Conservation (phyloP, 2,888 invertebrate genomes). For the Ellobium chinense region DNA sequence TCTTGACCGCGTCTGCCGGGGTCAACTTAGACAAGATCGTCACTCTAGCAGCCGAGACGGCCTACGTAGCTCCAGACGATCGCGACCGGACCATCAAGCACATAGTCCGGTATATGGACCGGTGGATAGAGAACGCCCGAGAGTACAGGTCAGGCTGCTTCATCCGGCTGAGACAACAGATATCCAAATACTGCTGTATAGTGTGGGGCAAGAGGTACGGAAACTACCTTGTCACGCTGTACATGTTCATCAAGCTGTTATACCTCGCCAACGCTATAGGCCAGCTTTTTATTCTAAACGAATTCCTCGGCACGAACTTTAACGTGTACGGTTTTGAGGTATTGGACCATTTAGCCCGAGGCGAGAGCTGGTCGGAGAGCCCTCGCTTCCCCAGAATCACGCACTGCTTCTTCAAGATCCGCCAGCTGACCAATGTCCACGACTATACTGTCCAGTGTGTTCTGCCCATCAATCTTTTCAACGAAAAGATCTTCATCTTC, state of each 20-base stretch:
- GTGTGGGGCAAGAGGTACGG: constrained; percentile 79
- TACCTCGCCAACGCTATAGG: constrained; percentile 80
- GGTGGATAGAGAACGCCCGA: constrained; percentile 79
- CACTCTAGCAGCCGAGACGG: constrained; percentile 79
- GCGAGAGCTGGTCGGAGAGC: constrained; percentile 76
- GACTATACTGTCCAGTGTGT: constrained; percentile 79
- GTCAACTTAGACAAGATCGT: constrained; percentile 78
- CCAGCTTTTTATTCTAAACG: constrained; percentile 80
- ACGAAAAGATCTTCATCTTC: constrained; percentile 79
- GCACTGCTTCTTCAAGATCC: constrained; percentile 78
- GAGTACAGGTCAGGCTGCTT: constrained; percentile 78
- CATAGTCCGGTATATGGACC: constrained; percentile 80
- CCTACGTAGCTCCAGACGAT: constrained; percentile 78
- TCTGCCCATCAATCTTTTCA: constrained; percentile 76
- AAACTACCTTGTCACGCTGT: constrained; percentile 80
- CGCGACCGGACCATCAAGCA: constrained; percentile 78
- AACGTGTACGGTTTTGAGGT: constrained; percentile 80
- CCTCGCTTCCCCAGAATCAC: constrained; percentile 78
- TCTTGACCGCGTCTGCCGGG: constrained; percentile 75
- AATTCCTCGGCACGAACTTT: constrained; percentile 79
- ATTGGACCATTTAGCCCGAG: constrained; percentile 79
- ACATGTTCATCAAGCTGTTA: constrained; percentile 79
- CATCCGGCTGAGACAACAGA: constrained; percentile 75
- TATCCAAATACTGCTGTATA: constrained; percentile 77
- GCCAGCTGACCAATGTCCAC: constrained; percentile 80